These are phyloP conservation scores for Microplitis deprimator DNA, from an alignment of 2,888 invertebrate species.

Conservation along the genomic window DNA sequence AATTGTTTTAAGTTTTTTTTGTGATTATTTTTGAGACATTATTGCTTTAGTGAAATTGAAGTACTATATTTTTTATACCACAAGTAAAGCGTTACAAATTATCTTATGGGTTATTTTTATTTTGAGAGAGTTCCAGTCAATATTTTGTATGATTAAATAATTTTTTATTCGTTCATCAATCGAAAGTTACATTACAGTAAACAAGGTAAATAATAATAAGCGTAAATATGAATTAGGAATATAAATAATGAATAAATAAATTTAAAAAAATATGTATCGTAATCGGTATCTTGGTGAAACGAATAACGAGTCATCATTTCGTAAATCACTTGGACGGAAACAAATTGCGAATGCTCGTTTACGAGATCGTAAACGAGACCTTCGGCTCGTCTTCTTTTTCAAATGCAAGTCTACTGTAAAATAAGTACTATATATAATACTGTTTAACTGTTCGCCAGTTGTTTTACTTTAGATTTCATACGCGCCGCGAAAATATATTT, in stretches of 20 bases:
- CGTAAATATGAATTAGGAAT: slow-evolving; percentile 27
- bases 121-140: no score
- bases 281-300: slow-evolving; percentile 12
- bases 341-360: slow-evolving; percentile 51
- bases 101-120: neutral
- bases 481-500: slow-evolving; percentile 2
- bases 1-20: neutral
- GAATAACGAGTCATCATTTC: slow-evolving; percentile 38
- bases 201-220: neutral
- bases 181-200: neutral
- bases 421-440: neutral
- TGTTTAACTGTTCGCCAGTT: neutral
- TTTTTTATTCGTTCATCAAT: neutral
- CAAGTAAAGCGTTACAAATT: neutral
- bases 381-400: slow-evolving; percentile 30
- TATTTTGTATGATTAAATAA: no score
- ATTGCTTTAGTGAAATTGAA: neutral
- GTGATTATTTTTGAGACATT: neutral
- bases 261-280: neutral
- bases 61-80: neutral
- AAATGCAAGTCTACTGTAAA: slow-evolving; percentile 5
- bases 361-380: slow-evolving; percentile 52
- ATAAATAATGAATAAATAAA: neutral
- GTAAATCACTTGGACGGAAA: slow-evolving; percentile 49
- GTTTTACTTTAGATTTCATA: slow-evolving; percentile 26